phyloP scores from a whole-genome alignment of 2,113 vertebrate species.

The Platichthys flesus region DNA sequence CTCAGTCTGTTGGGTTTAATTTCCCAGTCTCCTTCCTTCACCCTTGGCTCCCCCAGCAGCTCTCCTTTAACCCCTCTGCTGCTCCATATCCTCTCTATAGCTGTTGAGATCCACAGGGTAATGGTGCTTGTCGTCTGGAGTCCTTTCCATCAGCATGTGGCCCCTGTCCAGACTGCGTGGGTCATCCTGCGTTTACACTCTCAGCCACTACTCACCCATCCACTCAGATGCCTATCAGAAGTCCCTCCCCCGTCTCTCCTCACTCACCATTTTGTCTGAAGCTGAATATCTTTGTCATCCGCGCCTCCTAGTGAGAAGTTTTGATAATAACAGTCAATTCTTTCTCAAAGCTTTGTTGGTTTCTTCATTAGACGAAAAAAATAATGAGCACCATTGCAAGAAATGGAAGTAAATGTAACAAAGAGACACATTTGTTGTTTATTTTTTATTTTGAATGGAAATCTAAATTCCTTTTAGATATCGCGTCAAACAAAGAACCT shows the following conservation, averaged over 20 bases:
- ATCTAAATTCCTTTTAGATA: constrained; percentile 37
- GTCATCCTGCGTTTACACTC: constrained; percentile 48
- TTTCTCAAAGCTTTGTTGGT: not conserved
- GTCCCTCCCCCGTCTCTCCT: constrained; percentile 1
- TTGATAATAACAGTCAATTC: not conserved
- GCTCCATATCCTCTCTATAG: constrained; percentile 53
- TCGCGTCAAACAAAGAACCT: constrained; percentile 51
- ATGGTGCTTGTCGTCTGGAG: constrained; percentile 66
- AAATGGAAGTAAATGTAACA: not conserved
- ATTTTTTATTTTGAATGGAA: constrained; percentile 43
- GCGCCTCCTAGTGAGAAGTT: not conserved
- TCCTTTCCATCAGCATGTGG: constrained; percentile 57
- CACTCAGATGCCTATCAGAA: constrained; percentile 6
- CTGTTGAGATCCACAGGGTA: constrained; percentile 55
- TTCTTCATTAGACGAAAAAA: too few relatives aligned
- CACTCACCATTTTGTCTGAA: constrained; percentile 3
- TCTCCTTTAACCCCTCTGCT: constrained; percentile 20
- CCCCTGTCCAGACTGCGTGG: constrained; percentile 11
- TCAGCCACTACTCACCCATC: not conserved
- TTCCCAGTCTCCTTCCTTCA: not conserved
- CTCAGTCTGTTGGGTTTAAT: constrained; percentile 6
- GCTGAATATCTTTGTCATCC: not conserved
- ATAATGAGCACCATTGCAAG: not conserved
- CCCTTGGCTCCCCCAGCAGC: constrained; percentile 9
- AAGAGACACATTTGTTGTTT: not conserved